These are phyloP conservation scores for Dioctria linearis DNA, from an alignment of 2,888 invertebrate genomes.

Conservation along the genomic window DNA sequence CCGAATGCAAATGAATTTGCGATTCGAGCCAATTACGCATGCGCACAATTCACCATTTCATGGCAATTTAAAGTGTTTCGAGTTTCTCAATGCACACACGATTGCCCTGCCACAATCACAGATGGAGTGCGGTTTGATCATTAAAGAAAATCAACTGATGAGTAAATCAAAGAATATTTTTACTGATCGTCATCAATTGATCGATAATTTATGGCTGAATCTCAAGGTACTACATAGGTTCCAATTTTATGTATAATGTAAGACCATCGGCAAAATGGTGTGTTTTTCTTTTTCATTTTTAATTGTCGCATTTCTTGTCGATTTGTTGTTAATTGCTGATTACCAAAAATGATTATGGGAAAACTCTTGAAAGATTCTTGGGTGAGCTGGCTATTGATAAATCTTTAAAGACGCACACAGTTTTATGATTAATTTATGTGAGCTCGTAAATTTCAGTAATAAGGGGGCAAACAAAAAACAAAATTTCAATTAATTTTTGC, in stretches of 20 bases:
- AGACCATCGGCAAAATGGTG: constrained; percentile 3
- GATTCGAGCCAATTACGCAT: constrained; percentile 47
- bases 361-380: not conserved
- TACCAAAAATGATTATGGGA: not conserved
- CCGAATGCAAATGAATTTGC: constrained; percentile 47
- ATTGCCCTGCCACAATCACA: constrained; percentile 37
- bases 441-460: not conserved
- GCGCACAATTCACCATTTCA: constrained; percentile 43
- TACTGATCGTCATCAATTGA: constrained; percentile 32
- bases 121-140: constrained; percentile 16
- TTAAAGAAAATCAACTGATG: constrained; percentile 47
- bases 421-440: not conserved
- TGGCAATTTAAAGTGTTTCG: constrained; percentile 45
- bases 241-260: constrained; percentile 32
- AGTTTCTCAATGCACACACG: constrained; percentile 47
- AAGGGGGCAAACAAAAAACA: not conserved
- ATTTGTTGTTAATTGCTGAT: not conserved
- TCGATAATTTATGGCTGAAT: constrained; percentile 44
- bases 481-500: not conserved
- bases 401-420: not conserved
- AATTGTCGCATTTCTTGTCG: not conserved
- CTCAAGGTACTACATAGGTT: constrained; percentile 9
- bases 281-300: no score
- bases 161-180: constrained; percentile 42
- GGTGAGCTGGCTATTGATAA: not conserved